Percentiles rank a stretch among this genome's conserved stretches.
These are phyloP conservation scores for Chelon auratus DNA, from an alignment of 2,797 vertebrate genomes.

Conservation along the genomic window DNA sequence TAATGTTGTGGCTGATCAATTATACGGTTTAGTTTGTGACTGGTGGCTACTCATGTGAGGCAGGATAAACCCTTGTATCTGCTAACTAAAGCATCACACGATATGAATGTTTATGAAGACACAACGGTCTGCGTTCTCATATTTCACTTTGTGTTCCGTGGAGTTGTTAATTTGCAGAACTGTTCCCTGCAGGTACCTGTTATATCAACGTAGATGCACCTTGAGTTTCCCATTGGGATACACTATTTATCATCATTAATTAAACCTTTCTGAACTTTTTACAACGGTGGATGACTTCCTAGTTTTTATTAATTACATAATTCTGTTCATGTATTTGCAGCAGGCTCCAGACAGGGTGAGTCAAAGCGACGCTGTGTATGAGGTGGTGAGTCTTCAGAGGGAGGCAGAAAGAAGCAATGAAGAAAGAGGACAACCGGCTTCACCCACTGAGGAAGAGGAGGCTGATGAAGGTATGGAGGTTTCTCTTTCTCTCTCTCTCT, in stretches of 20 bases:
- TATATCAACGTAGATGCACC: too few relatives aligned
- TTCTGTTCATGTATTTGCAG: constrained; percentile 44
- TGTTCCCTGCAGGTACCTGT: too few relatives aligned
- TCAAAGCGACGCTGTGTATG: constrained; percentile 91
- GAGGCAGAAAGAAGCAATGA: constrained; percentile 88
- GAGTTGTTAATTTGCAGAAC: not conserved
- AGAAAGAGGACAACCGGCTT: constrained; percentile 80
- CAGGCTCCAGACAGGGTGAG: constrained; percentile 88
- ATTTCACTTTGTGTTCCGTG: not conserved
- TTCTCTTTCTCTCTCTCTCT: not conserved
- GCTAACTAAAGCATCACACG: too few relatives aligned
- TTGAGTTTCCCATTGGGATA: not conserved
- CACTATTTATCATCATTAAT: not conserved
- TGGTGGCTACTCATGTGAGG: too few relatives aligned
- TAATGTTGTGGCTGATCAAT: too few relatives aligned
- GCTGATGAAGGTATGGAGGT: constrained; percentile 89
- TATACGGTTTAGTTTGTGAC: too few relatives aligned
- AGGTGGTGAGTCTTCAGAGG: constrained; percentile 94
- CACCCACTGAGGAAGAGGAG: constrained; percentile 93
- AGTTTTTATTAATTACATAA: not conserved
- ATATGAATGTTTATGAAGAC: not conserved
- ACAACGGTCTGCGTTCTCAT: not conserved
- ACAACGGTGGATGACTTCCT: not conserved
- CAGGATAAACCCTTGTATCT: too few relatives aligned
- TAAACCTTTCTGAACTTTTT: not conserved